phyloP scores from a whole-genome alignment of 2,113 vertebrate genomes.

The Ibidorhyncha struthersii region DNA sequence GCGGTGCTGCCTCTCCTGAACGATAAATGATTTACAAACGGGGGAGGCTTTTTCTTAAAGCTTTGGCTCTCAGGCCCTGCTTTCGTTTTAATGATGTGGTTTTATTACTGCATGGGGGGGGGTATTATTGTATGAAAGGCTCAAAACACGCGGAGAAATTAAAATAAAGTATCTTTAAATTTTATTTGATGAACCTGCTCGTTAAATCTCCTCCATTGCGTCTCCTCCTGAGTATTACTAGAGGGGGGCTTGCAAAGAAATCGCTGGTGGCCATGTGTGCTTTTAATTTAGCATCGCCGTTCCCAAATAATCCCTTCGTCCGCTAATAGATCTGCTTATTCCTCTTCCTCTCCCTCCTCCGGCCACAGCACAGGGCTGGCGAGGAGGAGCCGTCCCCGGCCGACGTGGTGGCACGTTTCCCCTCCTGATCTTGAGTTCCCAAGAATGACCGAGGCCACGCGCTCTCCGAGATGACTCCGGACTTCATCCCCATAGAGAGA shows the following conservation, averaged over 20 bases:
- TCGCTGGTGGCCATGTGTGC: rapidly evolving
- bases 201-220: not conserved
- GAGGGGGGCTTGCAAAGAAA: not conserved
- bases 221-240: not conserved
- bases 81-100: not conserved
- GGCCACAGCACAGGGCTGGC: rapidly evolving
- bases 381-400: not conserved
- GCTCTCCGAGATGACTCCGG: not conserved
- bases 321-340: not conserved
- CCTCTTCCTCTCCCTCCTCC: not conserved
- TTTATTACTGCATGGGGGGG: not conserved
- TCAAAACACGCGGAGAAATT: not conserved
- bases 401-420: not conserved
- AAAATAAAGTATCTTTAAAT: not conserved
- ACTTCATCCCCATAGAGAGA: not conserved
- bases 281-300: not conserved
- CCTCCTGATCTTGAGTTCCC: too few species aligned
- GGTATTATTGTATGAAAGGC: not conserved
- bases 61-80: not conserved
- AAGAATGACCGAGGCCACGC: too few species aligned
- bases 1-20: not conserved
- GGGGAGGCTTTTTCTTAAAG: not conserved
- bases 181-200: not conserved
- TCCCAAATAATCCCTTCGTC: not conserved
- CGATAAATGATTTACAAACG: too few species aligned